Conservation (phyloP, 1,140 invertebrate genomes). For the Drosophila orosa region DNA sequence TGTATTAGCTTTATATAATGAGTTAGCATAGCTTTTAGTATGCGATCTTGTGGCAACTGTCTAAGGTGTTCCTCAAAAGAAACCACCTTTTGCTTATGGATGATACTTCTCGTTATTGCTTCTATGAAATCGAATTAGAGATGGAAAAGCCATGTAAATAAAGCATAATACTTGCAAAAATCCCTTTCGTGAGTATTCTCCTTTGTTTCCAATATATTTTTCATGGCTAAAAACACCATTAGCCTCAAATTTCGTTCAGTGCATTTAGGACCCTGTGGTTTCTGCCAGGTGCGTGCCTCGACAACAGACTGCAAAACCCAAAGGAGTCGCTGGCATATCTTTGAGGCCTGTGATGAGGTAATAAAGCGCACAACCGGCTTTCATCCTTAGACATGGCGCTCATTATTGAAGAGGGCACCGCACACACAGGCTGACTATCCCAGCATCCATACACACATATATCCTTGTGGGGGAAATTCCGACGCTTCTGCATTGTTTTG, state of each 20-base stretch:
- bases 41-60: too few relatives aligned
- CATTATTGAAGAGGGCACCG: conserved; percentile 69
- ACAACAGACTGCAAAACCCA: conserved; percentile 16
- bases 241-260: not conserved
- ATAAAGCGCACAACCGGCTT: conserved; percentile 51
- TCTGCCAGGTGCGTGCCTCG: conserved; percentile 59
- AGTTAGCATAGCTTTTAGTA: too few relatives aligned
- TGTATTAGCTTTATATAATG: too few relatives aligned
- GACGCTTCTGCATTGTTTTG: conserved; percentile 73
- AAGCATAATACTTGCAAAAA: too few relatives aligned
- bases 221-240: fast-evolving
- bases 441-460: conserved; percentile 21
- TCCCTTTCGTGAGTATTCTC: too few relatives aligned
- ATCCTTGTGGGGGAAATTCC: conserved; percentile 61
- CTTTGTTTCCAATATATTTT: not conserved
- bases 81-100: too few relatives aligned
- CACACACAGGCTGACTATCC: conserved; percentile 37
- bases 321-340: conserved; percentile 10
- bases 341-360: conserved; percentile 37
- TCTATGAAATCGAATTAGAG: too few relatives aligned
- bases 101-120: too few relatives aligned
- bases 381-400: conserved; percentile 71
- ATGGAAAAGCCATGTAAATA: too few relatives aligned
- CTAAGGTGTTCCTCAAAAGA: too few relatives aligned
- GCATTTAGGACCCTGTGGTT: not conserved